Evolutionary conservation across 2,113 vertebrate genomes (phyloP), one percentile per base, ranked within the genome.

Genomic region (Sapayoa aenigma): DNA sequence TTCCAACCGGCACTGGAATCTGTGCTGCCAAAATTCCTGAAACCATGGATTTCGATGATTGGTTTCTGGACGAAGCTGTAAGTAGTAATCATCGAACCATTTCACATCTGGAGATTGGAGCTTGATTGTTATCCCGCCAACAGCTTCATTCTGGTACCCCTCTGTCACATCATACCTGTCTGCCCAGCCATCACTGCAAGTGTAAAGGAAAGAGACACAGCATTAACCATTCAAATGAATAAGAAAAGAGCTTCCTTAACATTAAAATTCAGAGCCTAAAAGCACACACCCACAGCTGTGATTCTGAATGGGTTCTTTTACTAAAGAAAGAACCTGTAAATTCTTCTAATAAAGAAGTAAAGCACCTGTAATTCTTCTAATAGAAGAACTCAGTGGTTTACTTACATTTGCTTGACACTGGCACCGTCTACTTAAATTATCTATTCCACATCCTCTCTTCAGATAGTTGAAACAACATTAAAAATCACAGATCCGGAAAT

Each of bases 61-160:
- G 97, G 98, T 99, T 90, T 99, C 99, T 22, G 99, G 99, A 11
- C 98, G 98, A 60, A 99, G 99, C 88, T 99, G 98, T 87, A 99
- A 98, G 96, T 99, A 99, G 97, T 99, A 99, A 62, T 99, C 99
- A 90, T 99, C 99, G 79, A 99, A 99, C 99, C 99, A 99, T 92
- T 99, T 99, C 88, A 99, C 99, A 1, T 99, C 99, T 1, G 99
- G 98, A 42, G 99, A 99, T 82, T 99, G 99, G n/a, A 99, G 99
- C 95, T 99, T 99, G 97, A 99, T 99, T 4, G 99, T 99, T 92
- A 99, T 99, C 50, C 99, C 99, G 16, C 99, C 99, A 0, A 98
- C 98, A 9, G 99, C 99, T 98, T 99, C 99, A 28, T 93, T 98
- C 90, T 99, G 98, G 79, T 98, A 99, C 5, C 99, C 99, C 3